Conservation (phyloP, 2,888 invertebrate species). For the Hyposoter dolosus region DNA sequence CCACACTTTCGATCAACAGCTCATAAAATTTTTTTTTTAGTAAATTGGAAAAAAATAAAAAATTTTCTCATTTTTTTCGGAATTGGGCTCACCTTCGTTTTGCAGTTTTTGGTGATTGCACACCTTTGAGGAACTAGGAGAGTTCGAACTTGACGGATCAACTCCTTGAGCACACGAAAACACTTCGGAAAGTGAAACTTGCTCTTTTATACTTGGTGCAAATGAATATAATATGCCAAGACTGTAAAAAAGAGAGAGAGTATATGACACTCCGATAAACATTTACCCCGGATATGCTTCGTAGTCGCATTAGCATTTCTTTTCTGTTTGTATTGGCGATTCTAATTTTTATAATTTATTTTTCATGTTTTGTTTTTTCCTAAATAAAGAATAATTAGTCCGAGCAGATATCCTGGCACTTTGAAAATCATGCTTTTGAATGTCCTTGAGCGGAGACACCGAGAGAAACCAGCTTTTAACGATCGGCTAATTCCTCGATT, state of each 20-base stretch:
- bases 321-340: conserved; percentile 1
- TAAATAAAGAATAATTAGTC: not conserved
- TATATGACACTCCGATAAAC: conserved; percentile 18
- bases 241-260: conserved; percentile 18
- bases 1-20: not conserved
- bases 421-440: not conserved
- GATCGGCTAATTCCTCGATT: not conserved
- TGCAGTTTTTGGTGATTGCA: not conserved
- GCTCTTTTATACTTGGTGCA: conserved; percentile 60
- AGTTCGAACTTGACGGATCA: not conserved
- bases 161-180: conserved; percentile 14
- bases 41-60: not conserved
- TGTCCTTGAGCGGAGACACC: not conserved
- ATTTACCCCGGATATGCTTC: conserved; percentile 2
- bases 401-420: not conserved
- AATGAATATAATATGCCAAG: conserved; percentile 26
- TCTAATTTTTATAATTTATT: not conserved
- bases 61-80: not conserved
- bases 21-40: not conserved
- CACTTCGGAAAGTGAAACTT: conserved; percentile 22
- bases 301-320: conserved; percentile 34
- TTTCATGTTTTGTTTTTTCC: not conserved
- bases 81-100: not conserved
- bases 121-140: too few relatives aligned
- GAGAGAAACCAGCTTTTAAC: not conserved